phyloP scores from a whole-genome alignment of 2,888 invertebrate genomes.

The Choreutis nemorana region DNA sequence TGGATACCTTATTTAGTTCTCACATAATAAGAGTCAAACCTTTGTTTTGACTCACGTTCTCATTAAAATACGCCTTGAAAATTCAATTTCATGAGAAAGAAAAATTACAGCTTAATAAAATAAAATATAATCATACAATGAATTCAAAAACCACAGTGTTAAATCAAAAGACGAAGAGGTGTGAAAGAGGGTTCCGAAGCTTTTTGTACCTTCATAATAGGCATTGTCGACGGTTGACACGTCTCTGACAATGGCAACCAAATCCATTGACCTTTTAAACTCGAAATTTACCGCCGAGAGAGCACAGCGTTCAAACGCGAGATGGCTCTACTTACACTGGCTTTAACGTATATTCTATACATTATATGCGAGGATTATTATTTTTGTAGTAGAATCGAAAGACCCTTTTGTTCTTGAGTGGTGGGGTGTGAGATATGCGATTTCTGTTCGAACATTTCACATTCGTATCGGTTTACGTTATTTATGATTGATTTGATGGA shows the following conservation, averaged over 20 bases:
- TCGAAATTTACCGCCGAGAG: too few relatives aligned
- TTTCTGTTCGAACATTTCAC: conserved; percentile 5
- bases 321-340: conserved; percentile 13
- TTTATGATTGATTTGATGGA: too few relatives aligned
- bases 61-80: too few relatives aligned
- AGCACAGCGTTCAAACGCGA: too few relatives aligned
- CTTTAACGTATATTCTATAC: conserved; percentile 15
- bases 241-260: conserved; percentile 16
- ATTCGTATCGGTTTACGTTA: too few relatives aligned
- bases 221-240: conserved; percentile 33
- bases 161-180: conserved; percentile 31
- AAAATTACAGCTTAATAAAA: too few relatives aligned
- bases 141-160: conserved; percentile 22
- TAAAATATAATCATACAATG: too few relatives aligned
- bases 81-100: too few relatives aligned
- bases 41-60: too few relatives aligned
- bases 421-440: conserved; percentile 12
- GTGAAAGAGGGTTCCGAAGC: conserved; percentile 29
- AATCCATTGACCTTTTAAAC: conserved; percentile 11
- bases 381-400: conserved; percentile 13
- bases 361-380: conserved; percentile 15
- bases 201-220: conserved; percentile 34
- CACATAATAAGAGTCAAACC: too few relatives aligned
- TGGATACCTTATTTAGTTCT: too few relatives aligned
- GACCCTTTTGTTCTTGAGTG: conserved; percentile 15